Conservation (phyloP, 1,140 invertebrate genomes). For the Acromyrmex echinatior region DNA sequence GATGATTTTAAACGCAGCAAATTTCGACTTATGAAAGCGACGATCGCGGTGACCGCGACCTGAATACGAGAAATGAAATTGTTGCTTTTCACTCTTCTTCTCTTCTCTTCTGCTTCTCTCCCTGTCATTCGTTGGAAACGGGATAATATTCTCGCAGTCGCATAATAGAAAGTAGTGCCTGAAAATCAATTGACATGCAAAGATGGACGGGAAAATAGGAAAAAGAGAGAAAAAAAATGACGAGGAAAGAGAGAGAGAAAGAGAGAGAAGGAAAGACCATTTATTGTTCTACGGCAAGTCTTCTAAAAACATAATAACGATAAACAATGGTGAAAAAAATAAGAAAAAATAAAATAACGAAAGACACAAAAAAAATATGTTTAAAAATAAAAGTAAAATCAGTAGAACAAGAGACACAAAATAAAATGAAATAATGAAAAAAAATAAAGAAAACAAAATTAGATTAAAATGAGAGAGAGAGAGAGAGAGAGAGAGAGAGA, state of each 20-base stretch:
- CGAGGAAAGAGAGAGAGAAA: not conserved
- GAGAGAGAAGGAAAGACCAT: not conserved
- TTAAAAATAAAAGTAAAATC: too few relatives aligned
- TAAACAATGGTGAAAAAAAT: too few relatives aligned
- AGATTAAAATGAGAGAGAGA: not conserved
- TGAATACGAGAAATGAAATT: slow-evolving; percentile 60
- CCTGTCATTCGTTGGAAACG: slow-evolving; percentile 31
- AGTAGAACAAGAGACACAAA: too few relatives aligned
- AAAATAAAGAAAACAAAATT: too few relatives aligned
- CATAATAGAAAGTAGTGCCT: slow-evolving; percentile 49
- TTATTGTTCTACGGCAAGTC: too few relatives aligned
- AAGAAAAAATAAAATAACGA: too few relatives aligned
- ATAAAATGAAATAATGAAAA: too few relatives aligned
- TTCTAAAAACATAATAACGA: too few relatives aligned
- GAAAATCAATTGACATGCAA: slow-evolving; percentile 15
- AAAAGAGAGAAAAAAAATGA: too few relatives aligned
- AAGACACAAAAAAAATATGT: too few relatives aligned
- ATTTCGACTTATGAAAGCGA: slow-evolving; percentile 60
- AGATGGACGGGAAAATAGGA: not conserved
- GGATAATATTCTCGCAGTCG: slow-evolving; percentile 45
- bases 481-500: not conserved
- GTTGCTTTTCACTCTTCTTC: slow-evolving; percentile 64
- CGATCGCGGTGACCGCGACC: slow-evolving; percentile 44
- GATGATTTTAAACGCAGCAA: slow-evolving; percentile 50
- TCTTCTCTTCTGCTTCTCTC: slow-evolving; percentile 28